Evolutionary conservation across 1,140 invertebrate genomes (phyloP).

Genomic region (Pseudobourletiella spinata): DNA sequence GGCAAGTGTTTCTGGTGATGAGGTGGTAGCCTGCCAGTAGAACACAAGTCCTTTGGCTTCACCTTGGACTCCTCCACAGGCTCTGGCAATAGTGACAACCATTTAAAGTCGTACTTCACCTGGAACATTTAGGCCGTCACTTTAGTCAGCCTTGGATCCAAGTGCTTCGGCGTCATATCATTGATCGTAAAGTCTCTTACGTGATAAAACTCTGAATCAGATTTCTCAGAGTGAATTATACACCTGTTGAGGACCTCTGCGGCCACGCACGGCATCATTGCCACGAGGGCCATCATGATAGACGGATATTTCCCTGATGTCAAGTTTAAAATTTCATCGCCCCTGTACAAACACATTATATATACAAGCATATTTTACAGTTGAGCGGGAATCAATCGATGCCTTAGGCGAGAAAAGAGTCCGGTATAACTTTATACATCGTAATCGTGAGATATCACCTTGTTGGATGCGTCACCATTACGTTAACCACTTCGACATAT

Average conservation of each 20-base stretch:
- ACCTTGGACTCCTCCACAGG: constrained; percentile 49
- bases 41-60: constrained; percentile 46
- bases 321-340: constrained; percentile 59
- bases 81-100: constrained; percentile 51
- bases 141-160: no score
- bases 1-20: constrained; percentile 29
- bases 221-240: constrained; percentile 68
- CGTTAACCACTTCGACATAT: constrained; percentile 66
- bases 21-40: constrained; percentile 4
- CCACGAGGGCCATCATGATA: constrained; percentile 64
- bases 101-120: constrained; percentile 63
- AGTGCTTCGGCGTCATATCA: not conserved
- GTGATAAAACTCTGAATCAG: constrained; percentile 69
- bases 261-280: constrained; percentile 65
- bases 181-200: no score
- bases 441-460: no score
- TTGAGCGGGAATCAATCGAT: not conserved
- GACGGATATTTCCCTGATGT: constrained; percentile 65
- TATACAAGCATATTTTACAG: no score
- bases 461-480: constrained; percentile 64
- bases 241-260: constrained; percentile 69
- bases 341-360: no score
- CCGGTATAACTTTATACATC: no score
- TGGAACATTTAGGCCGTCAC: constrained; percentile 37
- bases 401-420: no score